Conservation (phyloP, 2,888 invertebrate species). For the Drosophila basisetae region DNA sequence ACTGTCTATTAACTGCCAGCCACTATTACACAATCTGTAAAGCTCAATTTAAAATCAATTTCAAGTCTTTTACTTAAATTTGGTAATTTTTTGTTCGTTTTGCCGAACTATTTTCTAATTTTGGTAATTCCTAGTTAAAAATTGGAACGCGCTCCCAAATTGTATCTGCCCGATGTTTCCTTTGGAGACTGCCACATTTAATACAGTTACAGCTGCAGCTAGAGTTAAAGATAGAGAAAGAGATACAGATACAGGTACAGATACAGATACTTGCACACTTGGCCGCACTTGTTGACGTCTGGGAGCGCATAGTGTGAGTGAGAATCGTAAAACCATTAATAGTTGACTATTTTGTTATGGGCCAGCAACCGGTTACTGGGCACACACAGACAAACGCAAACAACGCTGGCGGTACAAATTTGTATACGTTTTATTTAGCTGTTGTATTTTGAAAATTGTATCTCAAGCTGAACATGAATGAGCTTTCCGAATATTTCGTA, state of each 20-base stretch:
- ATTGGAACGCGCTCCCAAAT: constrained; percentile 62
- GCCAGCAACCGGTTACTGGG: constrained; percentile 68
- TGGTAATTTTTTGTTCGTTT: constrained; percentile 26
- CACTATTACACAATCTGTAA: constrained; percentile 54
- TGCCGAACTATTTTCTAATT: constrained; percentile 65
- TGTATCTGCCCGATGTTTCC: constrained; percentile 28
- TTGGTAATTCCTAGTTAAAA: constrained; percentile 54
- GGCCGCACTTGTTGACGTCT: constrained; percentile 64
- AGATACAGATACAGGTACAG: constrained; percentile 25
- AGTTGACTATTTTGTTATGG: constrained; percentile 76
- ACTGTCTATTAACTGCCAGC: constrained; percentile 7
- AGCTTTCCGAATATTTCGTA: constrained; percentile 81
- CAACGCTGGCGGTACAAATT: constrained; percentile 45
- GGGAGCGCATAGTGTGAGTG: constrained; percentile 50
- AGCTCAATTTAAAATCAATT: constrained; percentile 68
- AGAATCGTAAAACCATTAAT: constrained; percentile 76
- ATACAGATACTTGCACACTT: constrained; percentile 22
- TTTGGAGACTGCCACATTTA: constrained; percentile 69
- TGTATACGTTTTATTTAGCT: constrained; percentile 56
- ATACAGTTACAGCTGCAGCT: constrained; percentile 16
- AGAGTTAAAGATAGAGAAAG: constrained; percentile 1
- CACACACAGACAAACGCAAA: constrained; percentile 17
- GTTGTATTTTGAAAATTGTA: constrained; percentile 73
- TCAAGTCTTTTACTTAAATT: constrained; percentile 54
- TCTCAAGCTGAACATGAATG: constrained; percentile 78